Evolutionary conservation across 2,797 vertebrate species (phyloP).

Genomic region (Telmatherina bonti): DNA sequence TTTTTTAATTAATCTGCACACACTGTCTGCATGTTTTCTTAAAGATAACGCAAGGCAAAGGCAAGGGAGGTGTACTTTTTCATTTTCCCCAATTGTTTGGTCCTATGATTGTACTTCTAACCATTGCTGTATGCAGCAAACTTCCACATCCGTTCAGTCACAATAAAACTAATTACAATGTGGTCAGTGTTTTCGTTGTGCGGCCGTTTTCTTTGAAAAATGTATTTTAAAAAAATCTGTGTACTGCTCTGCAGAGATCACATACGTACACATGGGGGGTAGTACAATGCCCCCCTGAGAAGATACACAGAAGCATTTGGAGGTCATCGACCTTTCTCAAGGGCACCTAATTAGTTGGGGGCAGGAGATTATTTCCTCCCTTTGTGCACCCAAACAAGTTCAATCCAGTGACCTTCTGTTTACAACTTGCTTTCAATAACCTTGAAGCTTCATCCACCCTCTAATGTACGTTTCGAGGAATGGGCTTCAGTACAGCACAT

Average conservation of each 20-base stretch:
- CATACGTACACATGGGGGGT: constrained; percentile 52
- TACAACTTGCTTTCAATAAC: constrained; percentile 56
- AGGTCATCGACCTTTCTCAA: constrained; percentile 72
- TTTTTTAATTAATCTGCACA: constrained; percentile 81
- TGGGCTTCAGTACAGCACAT: constrained; percentile 27
- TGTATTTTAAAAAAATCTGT: constrained; percentile 39
- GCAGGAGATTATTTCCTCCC: constrained; percentile 65
- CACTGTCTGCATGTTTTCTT: constrained; percentile 74
- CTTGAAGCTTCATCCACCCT: constrained; percentile 61
- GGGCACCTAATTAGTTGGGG: constrained; percentile 73
- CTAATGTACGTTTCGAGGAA: constrained; percentile 28
- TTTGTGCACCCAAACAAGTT: constrained; percentile 59
- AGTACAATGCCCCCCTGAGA: constrained; percentile 33
- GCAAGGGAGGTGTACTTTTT: constrained; percentile 49
- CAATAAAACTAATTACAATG: constrained; percentile 31
- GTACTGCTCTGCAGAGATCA: constrained; percentile 31
- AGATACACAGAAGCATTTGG: constrained; percentile 48
- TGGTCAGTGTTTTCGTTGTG: constrained; percentile 16
- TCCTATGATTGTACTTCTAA: constrained; percentile 56
- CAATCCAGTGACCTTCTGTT: constrained; percentile 69
- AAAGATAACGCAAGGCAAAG: constrained; percentile 74
- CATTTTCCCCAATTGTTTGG: constrained; percentile 67
- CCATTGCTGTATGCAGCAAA: constrained; percentile 21
- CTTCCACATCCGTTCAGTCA: constrained; percentile 26
- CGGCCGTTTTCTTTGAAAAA: constrained; percentile 41